Conservation (phyloP, 2,113 vertebrate species). For the Brienomyrus longianalis region DNA sequence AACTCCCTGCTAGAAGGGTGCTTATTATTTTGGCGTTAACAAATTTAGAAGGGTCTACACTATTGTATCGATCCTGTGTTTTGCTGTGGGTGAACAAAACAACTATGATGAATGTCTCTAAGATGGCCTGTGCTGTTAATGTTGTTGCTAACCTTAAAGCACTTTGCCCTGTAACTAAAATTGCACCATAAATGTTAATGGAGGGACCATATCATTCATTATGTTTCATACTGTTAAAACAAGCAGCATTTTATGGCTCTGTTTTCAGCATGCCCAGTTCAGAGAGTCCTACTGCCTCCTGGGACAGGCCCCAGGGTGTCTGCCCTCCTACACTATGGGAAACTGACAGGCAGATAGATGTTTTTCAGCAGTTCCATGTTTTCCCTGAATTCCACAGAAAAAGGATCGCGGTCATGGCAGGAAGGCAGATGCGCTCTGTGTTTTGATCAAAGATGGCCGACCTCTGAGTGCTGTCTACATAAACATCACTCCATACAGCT, state of each 20-base stretch:
- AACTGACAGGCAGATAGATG: background rate
- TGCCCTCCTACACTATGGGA: background rate
- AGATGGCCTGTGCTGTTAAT: background rate
- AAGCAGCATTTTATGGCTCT: background rate
- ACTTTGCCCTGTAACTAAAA: background rate
- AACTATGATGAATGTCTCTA: background rate
- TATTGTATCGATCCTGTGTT: background rate
- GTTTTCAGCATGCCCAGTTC: background rate
- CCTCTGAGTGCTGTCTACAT: background rate
- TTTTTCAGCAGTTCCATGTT: background rate
- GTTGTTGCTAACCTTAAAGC: background rate
- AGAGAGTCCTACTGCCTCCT: background rate
- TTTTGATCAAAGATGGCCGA: background rate
- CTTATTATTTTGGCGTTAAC: background rate
- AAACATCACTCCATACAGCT: background rate
- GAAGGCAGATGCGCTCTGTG: background rate
- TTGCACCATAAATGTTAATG: background rate
- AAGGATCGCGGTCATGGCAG: background rate
- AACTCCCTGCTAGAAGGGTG: background rate
- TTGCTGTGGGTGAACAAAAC: background rate
- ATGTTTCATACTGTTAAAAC: background rate
- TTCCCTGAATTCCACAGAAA: background rate
- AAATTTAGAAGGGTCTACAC: background rate
- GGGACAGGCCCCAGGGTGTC: background rate
- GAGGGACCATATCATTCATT: background rate